A percentile compares a stretch with the other conserved stretches of the same genome.
Conservation (phyloP, 2,888 invertebrate species). For the Mystacides longicornis region DNA sequence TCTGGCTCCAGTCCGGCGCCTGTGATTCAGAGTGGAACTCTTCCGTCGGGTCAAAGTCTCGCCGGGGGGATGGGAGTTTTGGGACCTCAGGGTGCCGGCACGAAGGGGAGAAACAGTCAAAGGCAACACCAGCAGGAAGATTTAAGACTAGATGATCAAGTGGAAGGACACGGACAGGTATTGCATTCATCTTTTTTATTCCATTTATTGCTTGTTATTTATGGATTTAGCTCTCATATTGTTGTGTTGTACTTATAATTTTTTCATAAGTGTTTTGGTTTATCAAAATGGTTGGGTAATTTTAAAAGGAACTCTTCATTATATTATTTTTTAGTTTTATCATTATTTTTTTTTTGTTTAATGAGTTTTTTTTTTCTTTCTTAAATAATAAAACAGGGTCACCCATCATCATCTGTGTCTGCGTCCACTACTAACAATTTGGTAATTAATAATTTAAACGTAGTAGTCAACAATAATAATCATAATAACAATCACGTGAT, state of each 20-base stretch:
- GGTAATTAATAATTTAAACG: constrained; percentile 47
- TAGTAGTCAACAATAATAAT: constrained; percentile 49
- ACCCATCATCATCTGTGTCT: constrained; percentile 41
- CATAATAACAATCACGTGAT: constrained; percentile 49
- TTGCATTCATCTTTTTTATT: constrained; percentile 2
- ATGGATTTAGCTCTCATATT: no score
- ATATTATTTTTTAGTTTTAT: background rate
- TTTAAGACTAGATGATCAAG: constrained; percentile 7
- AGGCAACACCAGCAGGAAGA: constrained; percentile 10
- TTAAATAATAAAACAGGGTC: constrained; percentile 40
- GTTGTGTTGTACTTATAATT: no score
- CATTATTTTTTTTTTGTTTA: background rate
- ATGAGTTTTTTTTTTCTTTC: background rate
- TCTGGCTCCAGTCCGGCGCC: constrained; percentile 34
- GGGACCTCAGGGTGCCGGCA: constrained; percentile 10
- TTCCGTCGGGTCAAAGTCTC: constrained; percentile 12
- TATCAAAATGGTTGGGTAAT: no score
- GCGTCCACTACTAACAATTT: constrained; percentile 49
- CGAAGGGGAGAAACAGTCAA: background rate
- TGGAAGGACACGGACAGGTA: constrained; percentile 15
- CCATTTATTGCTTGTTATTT: background rate
- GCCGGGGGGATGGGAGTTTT: constrained; percentile 15
- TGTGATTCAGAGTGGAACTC: constrained; percentile 2
- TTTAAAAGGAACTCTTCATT: no score
- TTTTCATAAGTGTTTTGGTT: no score